A percentile compares a stretch with the other conserved stretches of the same genome.
These are phyloP conservation scores for Stenurella melanura DNA, from an alignment of 2,888 invertebrate genomes.

Conservation along the genomic window DNA sequence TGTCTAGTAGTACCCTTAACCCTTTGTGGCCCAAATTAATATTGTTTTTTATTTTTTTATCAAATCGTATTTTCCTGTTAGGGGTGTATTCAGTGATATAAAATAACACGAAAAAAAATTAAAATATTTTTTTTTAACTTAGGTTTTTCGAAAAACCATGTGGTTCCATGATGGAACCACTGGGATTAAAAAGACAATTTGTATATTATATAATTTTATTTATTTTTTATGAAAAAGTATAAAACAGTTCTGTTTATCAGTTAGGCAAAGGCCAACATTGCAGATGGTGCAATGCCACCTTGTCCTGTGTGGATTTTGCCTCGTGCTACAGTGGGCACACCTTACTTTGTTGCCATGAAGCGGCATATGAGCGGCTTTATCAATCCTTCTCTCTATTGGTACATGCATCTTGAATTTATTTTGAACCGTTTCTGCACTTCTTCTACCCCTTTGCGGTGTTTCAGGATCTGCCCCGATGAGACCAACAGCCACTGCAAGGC, in stretches of 20 bases:
- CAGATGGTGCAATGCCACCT: constrained; percentile 27
- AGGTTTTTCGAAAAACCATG: constrained; percentile 10
- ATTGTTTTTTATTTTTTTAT: too few relatives aligned
- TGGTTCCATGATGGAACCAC: constrained; percentile 9
- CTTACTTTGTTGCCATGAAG: constrained; percentile 30
- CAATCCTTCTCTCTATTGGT: constrained; percentile 16
- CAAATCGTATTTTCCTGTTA: too few relatives aligned
- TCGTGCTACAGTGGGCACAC: too few relatives aligned
- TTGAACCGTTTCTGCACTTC: not conserved
- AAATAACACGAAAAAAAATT: too few relatives aligned
- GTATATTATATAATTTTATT: not conserved
- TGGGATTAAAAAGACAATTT: not conserved
- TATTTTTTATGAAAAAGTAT: too few relatives aligned
- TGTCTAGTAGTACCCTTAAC: too few relatives aligned
- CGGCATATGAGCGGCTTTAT: constrained; percentile 30
- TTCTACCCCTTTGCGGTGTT: not conserved
- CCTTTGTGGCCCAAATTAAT: too few relatives aligned
- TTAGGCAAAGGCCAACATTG: constrained; percentile 18
- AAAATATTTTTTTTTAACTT: not conserved
- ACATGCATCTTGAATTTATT: constrained; percentile 25
- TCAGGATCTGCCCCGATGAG: constrained; percentile 24
- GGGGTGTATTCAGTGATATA: too few relatives aligned
- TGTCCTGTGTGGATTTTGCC: constrained; percentile 22
- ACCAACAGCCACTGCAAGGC: constrained; percentile 7
- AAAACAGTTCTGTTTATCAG: too few relatives aligned